Percentiles rank a stretch among this genome's conserved stretches.
Evolutionary conservation across 2,113 vertebrate species (phyloP).

Genomic region (Odontesthes bonariensis): DNA sequence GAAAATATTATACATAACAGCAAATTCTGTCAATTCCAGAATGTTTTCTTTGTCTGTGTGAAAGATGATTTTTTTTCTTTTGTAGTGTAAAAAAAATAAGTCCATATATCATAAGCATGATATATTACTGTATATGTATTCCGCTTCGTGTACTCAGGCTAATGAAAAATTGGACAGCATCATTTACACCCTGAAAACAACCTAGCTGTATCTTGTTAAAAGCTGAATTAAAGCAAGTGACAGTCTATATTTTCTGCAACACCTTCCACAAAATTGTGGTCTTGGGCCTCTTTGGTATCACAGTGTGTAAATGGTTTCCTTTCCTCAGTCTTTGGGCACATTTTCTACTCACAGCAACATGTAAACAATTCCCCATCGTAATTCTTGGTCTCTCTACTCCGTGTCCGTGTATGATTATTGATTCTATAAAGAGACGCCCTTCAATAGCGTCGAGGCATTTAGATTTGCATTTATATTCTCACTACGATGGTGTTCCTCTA

Average conservation of each 20-base stretch:
- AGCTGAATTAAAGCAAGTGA: constrained; percentile 46
- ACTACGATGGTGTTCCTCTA: constrained; percentile 60
- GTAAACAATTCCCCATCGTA: constrained; percentile 65
- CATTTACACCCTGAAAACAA: constrained; percentile 43
- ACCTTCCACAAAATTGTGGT: constrained; percentile 34
- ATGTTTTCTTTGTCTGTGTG: background rate
- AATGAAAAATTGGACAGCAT: constrained; percentile 46
- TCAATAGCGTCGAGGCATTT: constrained; percentile 70
- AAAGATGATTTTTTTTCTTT: constrained; percentile 11
- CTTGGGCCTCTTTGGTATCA: constrained; percentile 20
- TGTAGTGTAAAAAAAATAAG: background rate
- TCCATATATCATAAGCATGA: constrained; percentile 18
- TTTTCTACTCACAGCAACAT: constrained; percentile 48
- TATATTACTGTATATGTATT: constrained; percentile 18
- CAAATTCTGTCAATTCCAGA: background rate
- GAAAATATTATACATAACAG: background rate
- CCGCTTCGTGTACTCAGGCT: constrained; percentile 39
- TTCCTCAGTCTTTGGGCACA: constrained; percentile 25
- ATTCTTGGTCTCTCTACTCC: constrained; percentile 52
- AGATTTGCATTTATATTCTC: constrained; percentile 81
- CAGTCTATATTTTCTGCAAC: constrained; percentile 47
- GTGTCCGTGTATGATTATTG: constrained; percentile 75
- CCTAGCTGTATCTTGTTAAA: constrained; percentile 21
- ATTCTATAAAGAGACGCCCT: constrained; percentile 72
- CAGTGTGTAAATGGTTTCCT: constrained; percentile 22